Base-by-base conservation (phyloP, 2,797 vertebrate genomes). In the Rhinogobio ventralis region DNA sequence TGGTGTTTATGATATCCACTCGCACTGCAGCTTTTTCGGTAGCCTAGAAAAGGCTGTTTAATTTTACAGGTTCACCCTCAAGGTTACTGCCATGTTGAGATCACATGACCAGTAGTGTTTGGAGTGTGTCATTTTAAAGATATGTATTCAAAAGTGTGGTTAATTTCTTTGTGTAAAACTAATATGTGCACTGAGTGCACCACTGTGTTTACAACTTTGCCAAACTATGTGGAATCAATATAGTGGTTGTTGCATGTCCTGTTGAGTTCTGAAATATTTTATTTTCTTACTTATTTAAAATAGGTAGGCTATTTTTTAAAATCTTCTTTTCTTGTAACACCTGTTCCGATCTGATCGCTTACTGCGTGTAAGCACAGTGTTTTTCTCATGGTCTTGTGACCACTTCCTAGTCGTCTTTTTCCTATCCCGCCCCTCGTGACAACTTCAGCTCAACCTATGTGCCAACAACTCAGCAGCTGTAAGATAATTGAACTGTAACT, bases 381-480 rank as follows among this genome's bases (percentile, higher is more conserved):
- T 83, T 77, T 68, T 68, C 46, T 83, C 64, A 45, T 76, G 42
- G 62, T 77, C 72, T 84, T 57, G 49, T 49, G 75, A 79, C 83
- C 83, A 71, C 83, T 84, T 84, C 83, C 83, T 84, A 30, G 53
- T 45, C 53, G 39, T 84, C 66, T 62, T 84, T 79, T 79, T 84
- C 74, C 74, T 57, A 42, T 36, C 64, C 64, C 74, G 36, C 75
- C 82, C 64, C 74, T 60, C 25, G 39, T 53, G 28, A 55, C 82
- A 77, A n/a, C 33, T 55, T 77, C 73, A 33, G 73, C 62, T 68
- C 51, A 30, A 39, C 46, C 25, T 14, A 19, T 69, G 15, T 69
- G 51, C 60, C 82, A 60, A 72, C 83, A 79, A 25, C 75, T 20
- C 25, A 72, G 67, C 83, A 79, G 83, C 74, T 84, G 83, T 64